These are phyloP conservation scores for Scomber scombrus DNA, from an alignment of 2,113 vertebrate genomes.

Conservation along the genomic window DNA sequence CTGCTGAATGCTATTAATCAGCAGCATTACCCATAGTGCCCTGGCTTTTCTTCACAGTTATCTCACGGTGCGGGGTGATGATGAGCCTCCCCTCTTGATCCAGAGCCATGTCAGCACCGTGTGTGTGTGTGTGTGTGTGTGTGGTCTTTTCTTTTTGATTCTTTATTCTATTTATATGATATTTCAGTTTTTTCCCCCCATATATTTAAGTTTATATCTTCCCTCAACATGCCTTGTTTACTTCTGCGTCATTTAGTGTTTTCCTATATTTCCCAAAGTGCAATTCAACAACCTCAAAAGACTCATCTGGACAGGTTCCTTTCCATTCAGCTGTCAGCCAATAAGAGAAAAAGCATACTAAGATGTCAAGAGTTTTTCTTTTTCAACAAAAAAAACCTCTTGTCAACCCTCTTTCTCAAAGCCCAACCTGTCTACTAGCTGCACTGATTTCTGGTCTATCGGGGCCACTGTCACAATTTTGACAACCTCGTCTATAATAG, in stretches of 20 bases:
- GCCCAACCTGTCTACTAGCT: constrained; percentile 37
- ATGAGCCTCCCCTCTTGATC: constrained; percentile 74
- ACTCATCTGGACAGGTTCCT: background rate
- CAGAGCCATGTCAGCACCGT: constrained; percentile 43
- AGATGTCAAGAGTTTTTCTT: constrained; percentile 1
- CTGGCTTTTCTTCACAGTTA: constrained; percentile 76
- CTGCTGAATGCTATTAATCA: constrained; percentile 85
- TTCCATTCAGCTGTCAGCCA: constrained; percentile 14
- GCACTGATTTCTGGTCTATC: constrained; percentile 47
- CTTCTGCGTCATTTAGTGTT: constrained; percentile 21
- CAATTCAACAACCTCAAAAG: constrained; percentile 20
- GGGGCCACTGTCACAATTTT: constrained; percentile 64
- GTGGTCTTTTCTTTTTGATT: constrained; percentile 19
- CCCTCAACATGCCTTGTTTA: background rate
- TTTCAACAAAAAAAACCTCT: background rate
- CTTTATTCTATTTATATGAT: constrained; percentile 25
- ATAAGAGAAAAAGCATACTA: background rate
- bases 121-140: constrained; percentile 36
- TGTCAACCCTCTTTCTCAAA: constrained; percentile 23
- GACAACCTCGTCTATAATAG: constrained; percentile 62
- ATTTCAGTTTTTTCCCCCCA: background rate
- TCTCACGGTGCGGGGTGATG: constrained; percentile 69
- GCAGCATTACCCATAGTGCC: constrained; percentile 81
- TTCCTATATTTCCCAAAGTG: constrained; percentile 39
- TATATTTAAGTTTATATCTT: background rate